Evolutionary conservation across 1,140 invertebrate genomes (phyloP).

Genomic region (Nebria ingens): DNA sequence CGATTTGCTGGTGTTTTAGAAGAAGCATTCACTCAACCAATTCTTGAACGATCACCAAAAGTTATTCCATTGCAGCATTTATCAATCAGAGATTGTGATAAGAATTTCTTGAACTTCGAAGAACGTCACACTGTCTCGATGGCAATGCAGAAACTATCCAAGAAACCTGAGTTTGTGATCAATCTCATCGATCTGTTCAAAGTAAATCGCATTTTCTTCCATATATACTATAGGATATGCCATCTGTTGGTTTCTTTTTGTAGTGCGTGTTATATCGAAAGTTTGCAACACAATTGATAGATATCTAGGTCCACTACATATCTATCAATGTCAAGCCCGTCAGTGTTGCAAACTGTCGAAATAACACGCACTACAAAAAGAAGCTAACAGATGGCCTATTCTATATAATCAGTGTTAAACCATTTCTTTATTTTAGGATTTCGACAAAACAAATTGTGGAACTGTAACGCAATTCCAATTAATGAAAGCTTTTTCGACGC

Average conservation of each 20-base stretch:
- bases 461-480: slow-evolving; percentile 47
- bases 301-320: too few relatives aligned
- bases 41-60: slow-evolving; percentile 51
- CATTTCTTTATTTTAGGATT: slow-evolving; percentile 41
- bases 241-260: too few relatives aligned
- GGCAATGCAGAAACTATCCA: slow-evolving; percentile 50
- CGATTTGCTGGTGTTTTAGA: slow-evolving; percentile 52
- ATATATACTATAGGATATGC: too few relatives aligned
- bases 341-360: too few relatives aligned
- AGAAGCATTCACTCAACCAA: slow-evolving; percentile 48
- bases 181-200: slow-evolving; percentile 46
- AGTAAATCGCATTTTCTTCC: slow-evolving; percentile 32
- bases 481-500: slow-evolving; percentile 46
- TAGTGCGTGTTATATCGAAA: too few relatives aligned
- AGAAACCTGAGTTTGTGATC: slow-evolving; percentile 49
- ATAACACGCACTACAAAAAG: too few relatives aligned
- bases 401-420: neutral
- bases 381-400: too few relatives aligned
- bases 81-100: slow-evolving; percentile 43
- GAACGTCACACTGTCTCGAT: slow-evolving; percentile 46
- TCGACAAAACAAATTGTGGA: slow-evolving; percentile 50
- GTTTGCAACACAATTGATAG: too few relatives aligned
- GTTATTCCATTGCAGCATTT: slow-evolving; percentile 51
- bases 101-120: slow-evolving; percentile 58
- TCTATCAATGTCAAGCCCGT: too few relatives aligned